Evolutionary conservation across 2,797 vertebrate genomes (phyloP), one percentile per base, ranked within the genome.

Genomic region (Falco berigora): DNA sequence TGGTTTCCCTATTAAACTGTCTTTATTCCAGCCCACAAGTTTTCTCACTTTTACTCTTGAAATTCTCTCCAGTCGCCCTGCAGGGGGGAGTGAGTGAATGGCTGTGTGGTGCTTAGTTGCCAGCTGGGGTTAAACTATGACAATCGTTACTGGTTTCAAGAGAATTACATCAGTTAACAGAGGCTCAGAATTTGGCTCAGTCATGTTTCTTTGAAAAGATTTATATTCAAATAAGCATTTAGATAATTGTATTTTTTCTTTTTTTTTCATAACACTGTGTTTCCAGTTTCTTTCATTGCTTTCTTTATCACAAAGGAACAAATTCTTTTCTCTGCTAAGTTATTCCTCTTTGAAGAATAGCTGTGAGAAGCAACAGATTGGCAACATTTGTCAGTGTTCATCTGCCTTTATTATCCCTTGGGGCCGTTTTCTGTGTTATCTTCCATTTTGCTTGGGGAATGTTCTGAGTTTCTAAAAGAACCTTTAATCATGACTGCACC

Each of bases 341-440:
- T 93, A 44, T 71, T 85, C 16, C 6, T 88, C 36, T 81, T 80
- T 80, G n/a, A 95, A 95, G 62, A 96, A 77, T 42, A 92, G 72
- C 21, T 92, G 25, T 85, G 76, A 96, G 64, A 61, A 93, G 61
- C 46, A 95, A 64, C 23, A 92, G 94, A 93, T 40, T 94, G 62
- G 50, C 47, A 86, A 63, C 77, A 67, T 93, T 97, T 92, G 24
- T 92, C 77, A 71, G 14, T 71, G 42, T 27, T 94, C 92, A 64
- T 77, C 53, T 91, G 49, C 50, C 77, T 97, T 96, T 90, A 87
- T 91, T 95, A 90, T 94, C 76, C 83, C 71, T 90, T 75, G 68
- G 46, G 67, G 61, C 12, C 58, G 52, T 52, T 92, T 83, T 75
- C 8, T 91, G 4, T 92, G n/a, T 74, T 85, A 50, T 77, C 40